Conservation (phyloP, 2,113 vertebrate species). For the Podarcis raffonei region DNA sequence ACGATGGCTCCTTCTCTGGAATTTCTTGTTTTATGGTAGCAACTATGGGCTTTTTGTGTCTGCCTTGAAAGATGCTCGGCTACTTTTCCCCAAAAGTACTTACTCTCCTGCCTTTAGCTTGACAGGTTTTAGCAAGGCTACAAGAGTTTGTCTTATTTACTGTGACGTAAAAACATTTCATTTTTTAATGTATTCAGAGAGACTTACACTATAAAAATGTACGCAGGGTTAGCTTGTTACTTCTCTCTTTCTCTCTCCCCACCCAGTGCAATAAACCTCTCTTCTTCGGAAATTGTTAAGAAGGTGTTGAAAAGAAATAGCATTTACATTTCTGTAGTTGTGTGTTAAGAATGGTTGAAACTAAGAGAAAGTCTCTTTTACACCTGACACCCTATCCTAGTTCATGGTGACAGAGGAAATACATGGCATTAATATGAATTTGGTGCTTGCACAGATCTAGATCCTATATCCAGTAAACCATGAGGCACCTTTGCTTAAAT, state of each 20-base stretch:
- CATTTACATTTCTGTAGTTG: not conserved
- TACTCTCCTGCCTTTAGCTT: slow-evolving; percentile 23
- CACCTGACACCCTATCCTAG: not conserved
- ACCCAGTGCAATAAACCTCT: not conserved
- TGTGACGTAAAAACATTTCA: slow-evolving; percentile 7
- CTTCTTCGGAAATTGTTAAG: not conserved
- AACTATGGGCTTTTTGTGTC: not conserved
- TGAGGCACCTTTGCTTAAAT: slow-evolving; percentile 30
- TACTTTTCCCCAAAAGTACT: slow-evolving; percentile 7
- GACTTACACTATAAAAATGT: not conserved
- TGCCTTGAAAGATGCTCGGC: slow-evolving; percentile 28
- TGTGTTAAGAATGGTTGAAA: not conserved
- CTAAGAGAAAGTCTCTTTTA: not conserved
- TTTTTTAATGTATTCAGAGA: slow-evolving; percentile 2
- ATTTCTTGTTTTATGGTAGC: slow-evolving; percentile 20
- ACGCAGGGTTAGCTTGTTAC: not conserved
- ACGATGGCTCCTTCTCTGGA: not conserved
- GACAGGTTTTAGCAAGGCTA: slow-evolving; percentile 42
- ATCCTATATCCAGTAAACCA: slow-evolving; percentile 35
- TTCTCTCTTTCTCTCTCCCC: not conserved
- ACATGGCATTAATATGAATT: not conserved
- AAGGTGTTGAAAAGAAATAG: not conserved
- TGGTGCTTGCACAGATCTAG: not conserved
- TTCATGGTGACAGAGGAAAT: not conserved
- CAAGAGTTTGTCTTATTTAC: slow-evolving; percentile 42